Evolutionary conservation across 1,140 invertebrate species (phyloP).

Genomic region (Paraescarpia echinospica): DNA sequence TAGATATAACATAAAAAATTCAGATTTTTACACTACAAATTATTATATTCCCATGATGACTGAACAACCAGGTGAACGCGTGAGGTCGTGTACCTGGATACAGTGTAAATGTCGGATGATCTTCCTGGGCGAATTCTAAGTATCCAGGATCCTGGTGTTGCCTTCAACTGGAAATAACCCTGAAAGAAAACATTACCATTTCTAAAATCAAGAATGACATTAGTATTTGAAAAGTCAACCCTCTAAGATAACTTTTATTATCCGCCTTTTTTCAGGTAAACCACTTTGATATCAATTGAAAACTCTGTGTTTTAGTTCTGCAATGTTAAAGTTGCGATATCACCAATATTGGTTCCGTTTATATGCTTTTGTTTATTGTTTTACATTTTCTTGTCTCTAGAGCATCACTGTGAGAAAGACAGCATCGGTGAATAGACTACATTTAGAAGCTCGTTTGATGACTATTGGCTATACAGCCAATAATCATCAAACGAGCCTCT

Average conservation of each 20-base stretch:
- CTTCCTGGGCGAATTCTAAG: conserved; percentile 83
- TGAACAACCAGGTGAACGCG: neutral
- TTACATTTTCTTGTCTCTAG: neutral
- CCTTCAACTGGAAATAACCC: conserved; percentile 82
- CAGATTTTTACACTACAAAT: neutral
- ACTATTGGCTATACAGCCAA: neutral
- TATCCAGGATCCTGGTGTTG: conserved; percentile 94
- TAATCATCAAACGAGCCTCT: no score
- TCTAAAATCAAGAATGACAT: conserved; percentile 24
- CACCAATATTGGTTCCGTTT: neutral
- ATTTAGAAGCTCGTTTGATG: no score
- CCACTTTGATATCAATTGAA: neutral
- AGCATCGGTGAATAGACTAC: no score
- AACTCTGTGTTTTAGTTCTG: neutral
- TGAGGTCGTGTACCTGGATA: conserved; percentile 55
- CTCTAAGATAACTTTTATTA: neutral
- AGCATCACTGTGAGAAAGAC: no score
- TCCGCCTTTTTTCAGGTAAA: neutral
- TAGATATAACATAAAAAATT: neutral
- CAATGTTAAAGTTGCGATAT: neutral
- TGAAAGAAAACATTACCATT: conserved; percentile 32
- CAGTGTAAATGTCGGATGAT: conserved; percentile 85
- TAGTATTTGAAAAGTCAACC: neutral
- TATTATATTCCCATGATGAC: neutral
- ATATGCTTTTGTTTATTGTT: neutral